Base-by-base conservation (phyloP, 2,113 vertebrate genomes). In the Ptilonorhynchus violaceus region DNA sequence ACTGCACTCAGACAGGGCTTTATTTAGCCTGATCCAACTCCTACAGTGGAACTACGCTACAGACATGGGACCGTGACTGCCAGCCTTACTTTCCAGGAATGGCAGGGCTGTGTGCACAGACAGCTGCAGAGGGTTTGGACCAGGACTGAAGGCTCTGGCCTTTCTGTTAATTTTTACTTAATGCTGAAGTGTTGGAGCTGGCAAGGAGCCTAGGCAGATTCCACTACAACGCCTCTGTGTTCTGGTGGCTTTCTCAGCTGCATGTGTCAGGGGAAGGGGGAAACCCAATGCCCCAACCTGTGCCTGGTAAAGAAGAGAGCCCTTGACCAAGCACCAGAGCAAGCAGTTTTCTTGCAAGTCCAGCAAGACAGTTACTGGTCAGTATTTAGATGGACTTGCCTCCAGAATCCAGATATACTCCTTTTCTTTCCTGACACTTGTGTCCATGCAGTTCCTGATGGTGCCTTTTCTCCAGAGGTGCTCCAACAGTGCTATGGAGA, bases 51-150 rank as follows among this genome's bases (percentile, higher is more conserved):
- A 56, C 53, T 42, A 47, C 11, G 24, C n/a, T 33, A n/a, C 50
- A 41, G 84, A 63, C 22, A 11, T 1, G 15, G 69, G 55, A 78
- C 69, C 72, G 59, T 2, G 9, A 73, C 64, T 89, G 86, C 83
- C 76, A 95, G 83, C 39, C n/a, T 75, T 44, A 31, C 94, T 97
- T 96, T 90, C 95, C 91, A 94, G 97, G 96, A 67, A 25, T 77
- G 62, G 49, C 77, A 90, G 74, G 41, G 47, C 76, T 88, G 59
- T 1, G 6, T 35, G 67, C 44, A 55, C 64, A 52, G 84, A 82
- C 85, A 92, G 84, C 94, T 96, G 77, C 85, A 68, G 47, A 72
- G 37, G 25, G 30, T 79, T 91, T 23, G 9, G 62, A 78, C 11
- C 37, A 77, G 66, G 41, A 42, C 44, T 69, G 44, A 69, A 30